These are phyloP conservation scores for Barnardius zonarius DNA, from an alignment of 2,113 vertebrate species.

Conservation along the genomic window DNA sequence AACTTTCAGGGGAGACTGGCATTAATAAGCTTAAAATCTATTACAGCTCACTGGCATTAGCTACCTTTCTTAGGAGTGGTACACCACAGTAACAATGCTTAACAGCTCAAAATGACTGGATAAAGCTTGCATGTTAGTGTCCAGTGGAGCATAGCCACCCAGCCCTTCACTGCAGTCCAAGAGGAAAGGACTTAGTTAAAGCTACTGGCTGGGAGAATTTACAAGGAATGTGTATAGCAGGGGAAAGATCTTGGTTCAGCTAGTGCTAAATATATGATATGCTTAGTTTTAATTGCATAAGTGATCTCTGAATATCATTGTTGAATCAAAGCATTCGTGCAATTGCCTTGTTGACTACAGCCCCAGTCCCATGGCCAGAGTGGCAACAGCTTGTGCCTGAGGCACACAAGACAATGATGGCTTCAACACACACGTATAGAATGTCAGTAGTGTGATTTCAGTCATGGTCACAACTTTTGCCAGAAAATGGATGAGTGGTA, in stretches of 20 bases:
- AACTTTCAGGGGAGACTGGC: not conserved
- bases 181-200: not conserved
- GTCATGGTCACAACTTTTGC: not conserved
- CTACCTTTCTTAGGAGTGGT: not conserved
- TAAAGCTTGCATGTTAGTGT: not conserved
- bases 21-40: not conserved
- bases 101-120: not conserved
- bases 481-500: not conserved
- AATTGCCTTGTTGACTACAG: not conserved
- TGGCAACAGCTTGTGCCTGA: not conserved
- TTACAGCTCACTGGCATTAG: not conserved
- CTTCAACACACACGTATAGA: not conserved
- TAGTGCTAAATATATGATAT: not conserved
- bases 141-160: not conserved
- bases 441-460: not conserved
- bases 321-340: not conserved
- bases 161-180: not conserved
- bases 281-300: not conserved
- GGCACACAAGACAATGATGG: not conserved
- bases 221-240: not conserved
- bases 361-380: not conserved
- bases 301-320: not conserved
- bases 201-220: not conserved
- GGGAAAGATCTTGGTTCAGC: not conserved
- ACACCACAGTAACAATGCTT: not conserved